Conservation (phyloP, 2,797 vertebrate species). For the Benthosema pterotum region DNA sequence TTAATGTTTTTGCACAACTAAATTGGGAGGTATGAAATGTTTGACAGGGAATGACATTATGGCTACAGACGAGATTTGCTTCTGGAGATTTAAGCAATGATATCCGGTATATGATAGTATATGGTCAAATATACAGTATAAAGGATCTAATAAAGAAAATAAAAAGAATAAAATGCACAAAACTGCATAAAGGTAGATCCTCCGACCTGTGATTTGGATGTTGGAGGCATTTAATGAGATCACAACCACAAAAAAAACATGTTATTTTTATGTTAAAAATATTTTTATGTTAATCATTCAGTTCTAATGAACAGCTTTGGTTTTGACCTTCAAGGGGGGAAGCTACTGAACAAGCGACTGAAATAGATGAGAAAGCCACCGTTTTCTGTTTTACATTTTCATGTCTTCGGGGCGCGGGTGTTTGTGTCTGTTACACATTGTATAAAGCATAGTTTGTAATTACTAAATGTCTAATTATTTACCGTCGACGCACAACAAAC, state of each 20-base stretch:
- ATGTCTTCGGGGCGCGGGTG: not conserved
- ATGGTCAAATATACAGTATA: too few relatives aligned
- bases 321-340: conserved; percentile 39
- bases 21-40: not conserved
- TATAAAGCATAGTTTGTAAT: too few relatives aligned
- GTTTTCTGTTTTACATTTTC: conserved; percentile 2
- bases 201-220: conserved; percentile 12
- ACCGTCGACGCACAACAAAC: not conserved
- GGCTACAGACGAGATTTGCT: too few relatives aligned
- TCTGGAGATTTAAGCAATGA: too few relatives aligned
- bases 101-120: too few relatives aligned
- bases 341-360: conserved; percentile 11
- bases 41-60: not conserved
- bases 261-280: conserved; percentile 53
- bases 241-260: conserved; percentile 53
- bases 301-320: conserved; percentile 36
- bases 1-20: not conserved
- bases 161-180: too few relatives aligned
- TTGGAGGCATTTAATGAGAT: conserved; percentile 47
- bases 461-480: too few relatives aligned
- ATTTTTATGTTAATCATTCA: conserved; percentile 32
- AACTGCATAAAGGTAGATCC: too few relatives aligned
- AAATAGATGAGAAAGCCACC: not conserved
- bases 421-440: too few relatives aligned
- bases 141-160: too few relatives aligned